Evolutionary conservation across 2,888 invertebrate genomes (phyloP), one percentile per base, ranked within the genome.

Genomic region (Petrolisthes manimaculis): DNA sequence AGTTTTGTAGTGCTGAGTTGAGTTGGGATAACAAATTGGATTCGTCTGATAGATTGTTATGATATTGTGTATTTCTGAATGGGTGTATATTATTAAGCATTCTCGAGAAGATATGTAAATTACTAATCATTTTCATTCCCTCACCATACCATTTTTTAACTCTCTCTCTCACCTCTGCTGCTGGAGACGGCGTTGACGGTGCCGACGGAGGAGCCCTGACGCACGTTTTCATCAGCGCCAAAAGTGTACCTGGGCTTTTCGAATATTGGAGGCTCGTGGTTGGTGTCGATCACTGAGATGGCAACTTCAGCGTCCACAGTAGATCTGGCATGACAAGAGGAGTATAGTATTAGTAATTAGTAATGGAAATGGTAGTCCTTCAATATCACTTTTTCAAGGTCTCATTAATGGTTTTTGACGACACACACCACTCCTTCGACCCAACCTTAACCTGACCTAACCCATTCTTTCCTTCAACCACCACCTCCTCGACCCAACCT

Each of bases 181-280:
- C 95, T 94, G 92, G 95, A 95, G 69, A 95, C 95, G 71, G 97
- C 97, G 92, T 95, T 95, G 89, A 99, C 96, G 83, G 95, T 95
- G 5, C 98, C 99, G 91, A 99, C 95, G 71, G 96, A 94, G n/a
- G 96, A 96, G 89, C 96, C 96, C 84, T 94, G 94, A 55, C 95
- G 94, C 4, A 96, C 96, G 93, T 97, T 97, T 94, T 99, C 99
- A 90, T 95, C 95, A 55, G 97, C 95, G 24, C 95, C 94, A 93
- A 97, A 97, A 92, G 95, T 96, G 93, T 98, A 98, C 92, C 97
- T 95, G 2, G 97, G 95, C 92, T 96, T 95, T 92, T 97, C 96
- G 93, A 98, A 99, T 91, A 96, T 95, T 5, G 98, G 97, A 14
- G 97, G 95, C 77, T 96, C 95, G 91, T 96, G 95, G 69, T 95